Conservation (phyloP, 2,113 vertebrate species). For the Macroglossus sobrinus region DNA sequence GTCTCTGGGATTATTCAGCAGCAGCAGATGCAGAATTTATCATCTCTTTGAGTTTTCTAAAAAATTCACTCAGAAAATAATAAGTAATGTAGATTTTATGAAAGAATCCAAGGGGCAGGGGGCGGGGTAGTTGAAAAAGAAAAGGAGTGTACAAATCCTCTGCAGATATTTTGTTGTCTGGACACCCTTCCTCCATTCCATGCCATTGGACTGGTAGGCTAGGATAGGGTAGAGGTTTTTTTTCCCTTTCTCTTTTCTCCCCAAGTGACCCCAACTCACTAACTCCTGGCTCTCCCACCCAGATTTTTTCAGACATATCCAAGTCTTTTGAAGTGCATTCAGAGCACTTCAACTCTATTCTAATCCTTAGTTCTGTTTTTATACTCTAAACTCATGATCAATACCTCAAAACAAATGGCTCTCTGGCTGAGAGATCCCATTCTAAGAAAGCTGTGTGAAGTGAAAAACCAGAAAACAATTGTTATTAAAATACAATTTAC, state of each 20-base stretch:
- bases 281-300: neutral
- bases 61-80: neutral
- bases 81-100: neutral
- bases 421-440: neutral
- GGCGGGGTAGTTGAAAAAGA: too few species aligned
- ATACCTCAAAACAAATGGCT: neutral
- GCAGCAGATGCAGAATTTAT: neutral
- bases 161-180: neutral
- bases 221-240: neutral
- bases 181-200: accelerated
- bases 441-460: neutral
- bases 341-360: neutral
- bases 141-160: neutral
- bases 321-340: neutral
- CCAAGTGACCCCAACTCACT: neutral
- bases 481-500: neutral
- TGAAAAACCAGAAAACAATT: neutral
- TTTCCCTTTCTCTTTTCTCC: neutral
- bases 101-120: neutral
- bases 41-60: neutral
- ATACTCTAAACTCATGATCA: neutral
- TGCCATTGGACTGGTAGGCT: neutral
- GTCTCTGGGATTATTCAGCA: neutral
- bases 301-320: neutral
- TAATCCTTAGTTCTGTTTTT: neutral